Base-by-base conservation (phyloP, 2,113 vertebrate genomes). In the Cynoglossus semilaevis region DNA sequence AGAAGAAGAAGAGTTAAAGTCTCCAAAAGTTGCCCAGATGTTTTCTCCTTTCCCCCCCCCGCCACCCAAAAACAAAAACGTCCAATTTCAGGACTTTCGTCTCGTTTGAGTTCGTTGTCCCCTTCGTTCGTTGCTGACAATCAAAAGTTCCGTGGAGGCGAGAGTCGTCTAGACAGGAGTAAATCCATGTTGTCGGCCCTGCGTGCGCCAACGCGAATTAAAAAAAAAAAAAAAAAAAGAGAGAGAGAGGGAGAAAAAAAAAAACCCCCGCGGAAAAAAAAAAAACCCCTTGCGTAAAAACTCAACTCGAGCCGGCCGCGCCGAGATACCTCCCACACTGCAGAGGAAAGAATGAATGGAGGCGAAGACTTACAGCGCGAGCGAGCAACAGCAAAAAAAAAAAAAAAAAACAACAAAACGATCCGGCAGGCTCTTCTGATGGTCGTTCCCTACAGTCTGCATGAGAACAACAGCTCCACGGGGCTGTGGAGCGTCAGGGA, bases 401-500 rank as follows among this genome's bases (percentile, higher is more conserved):
- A n/a, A n/a, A n/a, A n/a, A 29, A 29, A 29, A 29, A 2, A 29
- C 22, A 29, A 29, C 22, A 6, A 2, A 29, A 29, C 22, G 22
- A 75, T 80, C 77, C 78, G 38, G 14, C 65, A 22, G n/a, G 68
- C 29, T 47, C 47, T 65, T 58, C 43, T 76, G 76, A 74, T 80
- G 70, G 76, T 79, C 76, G 64, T 66, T 64, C 9, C 51, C 62
- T 29, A 29, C 22, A 29, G 22, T 57, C 65, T 77, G 55, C 66
- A 9, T 45, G 80, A 49, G 42, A 83, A 80, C 86, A 88, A 84
- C 79, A 83, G 77, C 74, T 74, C 74, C 63, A 80, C 79, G 49
- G 63, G 65, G 76, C 61, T 74, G 59, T 53, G 51, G 44, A 40
- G 38, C 60, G 61, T 70, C 68, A 51, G 71, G 43, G 62, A 67